These are phyloP conservation scores for Neoseiulus cucumeris DNA, from an alignment of 1,140 invertebrate genomes.

Conservation along the genomic window DNA sequence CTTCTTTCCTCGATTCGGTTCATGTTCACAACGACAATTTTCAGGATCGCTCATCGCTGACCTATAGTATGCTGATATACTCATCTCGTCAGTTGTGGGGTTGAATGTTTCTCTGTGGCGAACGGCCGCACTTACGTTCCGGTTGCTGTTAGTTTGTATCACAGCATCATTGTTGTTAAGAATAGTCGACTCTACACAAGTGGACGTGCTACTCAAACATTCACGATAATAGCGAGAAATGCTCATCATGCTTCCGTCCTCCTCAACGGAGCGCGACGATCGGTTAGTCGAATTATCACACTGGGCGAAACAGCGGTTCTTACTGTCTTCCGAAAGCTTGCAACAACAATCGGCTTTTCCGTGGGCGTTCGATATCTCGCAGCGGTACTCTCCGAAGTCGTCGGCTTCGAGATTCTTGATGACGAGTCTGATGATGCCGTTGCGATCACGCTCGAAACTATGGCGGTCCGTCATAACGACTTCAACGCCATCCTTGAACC, in stretches of 20 bases:
- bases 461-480: slow-evolving; percentile 57
- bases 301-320: slow-evolving; percentile 25
- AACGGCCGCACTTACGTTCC: neutral
- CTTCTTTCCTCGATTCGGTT: too few relatives aligned
- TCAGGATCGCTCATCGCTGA: neutral
- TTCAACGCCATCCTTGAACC: slow-evolving; percentile 46
- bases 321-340: slow-evolving; percentile 57
- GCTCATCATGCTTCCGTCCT: neutral
- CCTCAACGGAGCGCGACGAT: neutral
- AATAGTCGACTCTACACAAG: neutral
- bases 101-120: neutral
- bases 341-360: slow-evolving; percentile 62
- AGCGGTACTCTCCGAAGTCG: slow-evolving; percentile 60
- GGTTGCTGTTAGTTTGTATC: neutral
- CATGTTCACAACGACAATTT: neutral
- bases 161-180: neutral
- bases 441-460: slow-evolving; percentile 54
- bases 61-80: neutral
- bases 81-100: neutral
- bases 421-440: slow-evolving; percentile 53
- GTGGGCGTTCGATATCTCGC: slow-evolving; percentile 57
- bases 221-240: neutral
- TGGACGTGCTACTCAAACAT: neutral
- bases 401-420: slow-evolving; percentile 40
- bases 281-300: slow-evolving; percentile 6